phyloP scores from a whole-genome alignment of 2,113 vertebrate genomes.

The Lutjanus erythropterus region DNA sequence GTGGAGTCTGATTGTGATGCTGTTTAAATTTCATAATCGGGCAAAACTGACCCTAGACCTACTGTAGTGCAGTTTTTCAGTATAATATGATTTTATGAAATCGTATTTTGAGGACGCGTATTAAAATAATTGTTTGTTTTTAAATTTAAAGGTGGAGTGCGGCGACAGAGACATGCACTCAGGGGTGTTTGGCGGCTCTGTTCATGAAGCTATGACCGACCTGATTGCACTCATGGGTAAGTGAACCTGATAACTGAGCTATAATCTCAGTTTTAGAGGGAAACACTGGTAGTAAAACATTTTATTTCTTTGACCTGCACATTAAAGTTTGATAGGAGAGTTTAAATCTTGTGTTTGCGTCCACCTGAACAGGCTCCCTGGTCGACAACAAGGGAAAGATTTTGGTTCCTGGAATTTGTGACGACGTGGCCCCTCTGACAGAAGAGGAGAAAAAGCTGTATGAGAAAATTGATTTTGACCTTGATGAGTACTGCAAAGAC shows the following conservation, averaged over 20 bases:
- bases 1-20: slow-evolving; percentile 72
- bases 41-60: neutral
- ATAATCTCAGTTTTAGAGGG: neutral
- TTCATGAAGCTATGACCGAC: slow-evolving; percentile 97
- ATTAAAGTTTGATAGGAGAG: neutral
- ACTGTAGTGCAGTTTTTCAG: neutral
- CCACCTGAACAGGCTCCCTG: slow-evolving; percentile 83
- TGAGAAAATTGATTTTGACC: slow-evolving; percentile 94
- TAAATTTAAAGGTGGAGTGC: slow-evolving; percentile 86
- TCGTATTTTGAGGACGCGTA: neutral
- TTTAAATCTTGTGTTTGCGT: neutral
- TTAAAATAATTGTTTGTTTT: rapidly evolving
- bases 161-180: slow-evolving; percentile 93
- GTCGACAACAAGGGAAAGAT: slow-evolving; percentile 90
- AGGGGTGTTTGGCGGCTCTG: slow-evolving; percentile 95
- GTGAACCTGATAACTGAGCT: slow-evolving; percentile 42
- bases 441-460: slow-evolving; percentile 90
- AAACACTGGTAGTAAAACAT: neutral
- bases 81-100: neutral
- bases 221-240: slow-evolving; percentile 93
- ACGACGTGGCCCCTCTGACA: slow-evolving; percentile 88
- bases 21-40: neutral
- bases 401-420: slow-evolving; percentile 88
- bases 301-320: neutral
- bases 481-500: slow-evolving; percentile 91